A percentile compares a stretch with the other conserved stretches of the same genome.
These are phyloP conservation scores for Meda fulgida DNA, from an alignment of 2,797 vertebrate species.

Conservation along the genomic window DNA sequence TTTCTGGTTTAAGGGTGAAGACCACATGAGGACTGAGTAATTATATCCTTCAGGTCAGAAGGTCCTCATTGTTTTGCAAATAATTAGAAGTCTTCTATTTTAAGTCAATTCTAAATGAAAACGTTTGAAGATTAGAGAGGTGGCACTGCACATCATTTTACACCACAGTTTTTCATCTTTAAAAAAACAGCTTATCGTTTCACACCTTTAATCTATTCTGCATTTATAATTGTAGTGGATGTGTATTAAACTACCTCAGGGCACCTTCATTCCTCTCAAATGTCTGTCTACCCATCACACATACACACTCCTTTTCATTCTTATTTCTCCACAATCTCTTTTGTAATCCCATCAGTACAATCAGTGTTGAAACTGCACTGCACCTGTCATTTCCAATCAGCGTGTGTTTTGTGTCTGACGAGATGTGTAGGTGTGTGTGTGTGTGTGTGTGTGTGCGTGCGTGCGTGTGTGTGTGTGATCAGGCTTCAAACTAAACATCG, in stretches of 20 bases:
- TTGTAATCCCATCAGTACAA: conserved; percentile 31
- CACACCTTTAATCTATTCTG: not conserved
- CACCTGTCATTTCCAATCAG: conserved; percentile 34
- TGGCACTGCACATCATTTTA: not conserved
- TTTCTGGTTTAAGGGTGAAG: not conserved
- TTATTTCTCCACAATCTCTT: conserved; percentile 10
- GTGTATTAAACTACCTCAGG: not conserved
- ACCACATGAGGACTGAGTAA: not conserved
- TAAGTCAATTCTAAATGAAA: not conserved
- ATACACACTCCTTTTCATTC: conserved; percentile 15
- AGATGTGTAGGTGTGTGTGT: not conserved
- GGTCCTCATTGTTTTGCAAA: not conserved
- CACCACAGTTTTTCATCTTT: not conserved
- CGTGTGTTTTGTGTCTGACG: not conserved
- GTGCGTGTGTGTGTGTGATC: not conserved
- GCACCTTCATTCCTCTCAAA: not conserved
- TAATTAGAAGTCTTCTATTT: not conserved
- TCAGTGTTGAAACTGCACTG: not conserved
- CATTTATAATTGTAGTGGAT: not conserved
- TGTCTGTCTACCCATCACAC: not conserved
- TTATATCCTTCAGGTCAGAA: not conserved
- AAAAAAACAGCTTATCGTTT: not conserved
- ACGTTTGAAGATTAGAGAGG: not conserved
- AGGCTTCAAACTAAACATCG: not conserved
- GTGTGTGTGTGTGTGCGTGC: too few species aligned